Evolutionary conservation across 2,113 vertebrate genomes (phyloP).

Genomic region (Spermophilus dauricus): DNA sequence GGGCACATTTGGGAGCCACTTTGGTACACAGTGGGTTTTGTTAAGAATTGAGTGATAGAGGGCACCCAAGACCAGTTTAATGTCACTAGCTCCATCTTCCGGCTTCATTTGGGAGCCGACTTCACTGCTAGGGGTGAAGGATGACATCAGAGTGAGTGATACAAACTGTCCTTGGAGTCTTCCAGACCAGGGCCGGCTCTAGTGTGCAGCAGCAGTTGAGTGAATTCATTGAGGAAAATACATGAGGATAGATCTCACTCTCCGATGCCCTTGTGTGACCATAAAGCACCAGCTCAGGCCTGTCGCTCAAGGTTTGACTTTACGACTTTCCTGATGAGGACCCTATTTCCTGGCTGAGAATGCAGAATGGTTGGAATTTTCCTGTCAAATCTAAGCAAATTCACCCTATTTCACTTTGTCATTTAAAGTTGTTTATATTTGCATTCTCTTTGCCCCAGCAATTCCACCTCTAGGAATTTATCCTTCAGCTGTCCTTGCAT

Average conservation of each 20-base stretch:
- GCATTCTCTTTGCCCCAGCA: background rate
- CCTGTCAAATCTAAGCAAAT: constrained; percentile 30
- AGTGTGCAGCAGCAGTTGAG: background rate
- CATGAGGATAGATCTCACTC: background rate
- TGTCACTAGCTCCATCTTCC: constrained; percentile 77
- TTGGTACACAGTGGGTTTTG: background rate
- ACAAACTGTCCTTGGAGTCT: background rate
- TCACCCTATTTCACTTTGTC: background rate
- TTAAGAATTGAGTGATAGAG: background rate
- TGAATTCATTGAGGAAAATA: background rate
- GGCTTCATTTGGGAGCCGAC: constrained; percentile 7
- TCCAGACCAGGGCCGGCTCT: background rate
- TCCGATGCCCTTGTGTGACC: background rate
- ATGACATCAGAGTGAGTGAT: background rate
- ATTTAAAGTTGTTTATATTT: constrained; percentile 29
- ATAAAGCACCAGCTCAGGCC: background rate
- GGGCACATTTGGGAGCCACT: background rate
- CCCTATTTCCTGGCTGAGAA: background rate
- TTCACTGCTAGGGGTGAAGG: background rate
- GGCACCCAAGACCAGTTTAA: background rate
- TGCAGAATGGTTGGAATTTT: background rate
- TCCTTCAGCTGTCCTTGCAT: background rate
- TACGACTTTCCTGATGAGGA: background rate
- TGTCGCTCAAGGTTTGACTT: background rate
- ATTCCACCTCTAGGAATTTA: background rate